Conservation (phyloP, 1,140 invertebrate genomes). For the Gonatopus flavifemur region DNA sequence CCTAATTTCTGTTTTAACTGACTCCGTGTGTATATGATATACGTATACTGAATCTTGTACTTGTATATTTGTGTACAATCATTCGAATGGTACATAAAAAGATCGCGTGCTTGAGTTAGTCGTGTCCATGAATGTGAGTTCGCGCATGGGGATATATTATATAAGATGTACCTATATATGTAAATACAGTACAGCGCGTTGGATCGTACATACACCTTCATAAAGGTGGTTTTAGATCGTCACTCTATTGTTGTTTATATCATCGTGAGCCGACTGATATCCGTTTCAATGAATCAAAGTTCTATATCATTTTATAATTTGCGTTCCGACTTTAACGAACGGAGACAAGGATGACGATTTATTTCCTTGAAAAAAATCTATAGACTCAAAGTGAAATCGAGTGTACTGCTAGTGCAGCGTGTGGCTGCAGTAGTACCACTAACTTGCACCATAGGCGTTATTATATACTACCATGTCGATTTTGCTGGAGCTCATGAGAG, state of each 20-base stretch:
- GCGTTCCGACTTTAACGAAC: background rate
- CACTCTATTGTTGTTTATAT: too few relatives aligned
- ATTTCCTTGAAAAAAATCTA: constrained; percentile 9
- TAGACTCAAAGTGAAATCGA: constrained; percentile 45
- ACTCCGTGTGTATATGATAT: too few relatives aligned
- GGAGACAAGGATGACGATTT: constrained; percentile 15
- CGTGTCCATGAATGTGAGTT: constrained; percentile 20
- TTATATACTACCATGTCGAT: constrained; percentile 35
- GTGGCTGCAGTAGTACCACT: background rate
- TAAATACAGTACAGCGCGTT: background rate
- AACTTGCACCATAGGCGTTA: constrained; percentile 29
- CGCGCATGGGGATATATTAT: background rate
- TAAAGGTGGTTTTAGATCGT: background rate
- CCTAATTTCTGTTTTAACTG: constrained; percentile 59
- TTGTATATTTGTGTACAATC: too few relatives aligned
- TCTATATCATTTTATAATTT: background rate
- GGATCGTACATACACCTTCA: background rate
- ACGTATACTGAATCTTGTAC: too few relatives aligned
- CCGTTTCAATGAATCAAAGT: background rate
- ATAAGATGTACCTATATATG: background rate
- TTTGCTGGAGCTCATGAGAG: too few relatives aligned
- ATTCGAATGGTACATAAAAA: constrained; percentile 44
- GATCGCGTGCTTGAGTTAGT: constrained; percentile 34
- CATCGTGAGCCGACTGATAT: too few relatives aligned
- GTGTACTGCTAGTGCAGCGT: constrained; percentile 6